Base-by-base conservation (phyloP, 2,888 invertebrate genomes). In the Idaea biselata region DNA sequence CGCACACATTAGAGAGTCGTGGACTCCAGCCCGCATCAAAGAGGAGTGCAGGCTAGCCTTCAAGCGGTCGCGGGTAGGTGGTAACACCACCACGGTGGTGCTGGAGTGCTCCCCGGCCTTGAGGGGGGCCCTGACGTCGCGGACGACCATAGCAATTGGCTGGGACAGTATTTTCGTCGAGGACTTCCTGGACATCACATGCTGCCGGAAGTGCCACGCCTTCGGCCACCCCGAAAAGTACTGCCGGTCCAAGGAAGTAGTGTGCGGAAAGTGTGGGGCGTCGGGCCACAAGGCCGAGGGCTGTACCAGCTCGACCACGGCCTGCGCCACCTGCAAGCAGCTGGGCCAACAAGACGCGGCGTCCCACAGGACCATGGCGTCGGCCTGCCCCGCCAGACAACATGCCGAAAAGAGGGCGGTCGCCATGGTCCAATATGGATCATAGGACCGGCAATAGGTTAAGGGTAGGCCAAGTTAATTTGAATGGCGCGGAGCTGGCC, bases 171-270 rank as follows among this genome's bases (percentile, higher is more conserved):
- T 66, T 0, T 61, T 66, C 0, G 67, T 69, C 0, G 1, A 7
- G 0, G 73, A 76, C 58, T 68, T 57, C 0, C 11, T 72, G 0
- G 6, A 31, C 4, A 68, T 67, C 0, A 73, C 75, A 0, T 72
- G 73, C 62, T 75, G 76, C 63, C 16, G 0, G 0, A 73, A 65
- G 7, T 80, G 80, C 57, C 79, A 80, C 17, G 64, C 65, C 0
- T 78, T 76, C 33, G 79, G 78, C 55, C 77, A 81, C 68, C 77
- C 77, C 0, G 78, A 74, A 1, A 73, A 73, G 3, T 70, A 67
- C 32, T 79, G 77, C 56, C 14, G 69, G 1, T 62, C 72, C 0
- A 53, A 33, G 1, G 55, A 54, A 0, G 18, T 14, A 0, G 63
- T 59, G 0, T 79, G 79, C 17, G 72, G 72, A 0, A 65, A 62